Evolutionary conservation across 2,113 vertebrate genomes (phyloP).

Genomic region (Barnardius zonarius): DNA sequence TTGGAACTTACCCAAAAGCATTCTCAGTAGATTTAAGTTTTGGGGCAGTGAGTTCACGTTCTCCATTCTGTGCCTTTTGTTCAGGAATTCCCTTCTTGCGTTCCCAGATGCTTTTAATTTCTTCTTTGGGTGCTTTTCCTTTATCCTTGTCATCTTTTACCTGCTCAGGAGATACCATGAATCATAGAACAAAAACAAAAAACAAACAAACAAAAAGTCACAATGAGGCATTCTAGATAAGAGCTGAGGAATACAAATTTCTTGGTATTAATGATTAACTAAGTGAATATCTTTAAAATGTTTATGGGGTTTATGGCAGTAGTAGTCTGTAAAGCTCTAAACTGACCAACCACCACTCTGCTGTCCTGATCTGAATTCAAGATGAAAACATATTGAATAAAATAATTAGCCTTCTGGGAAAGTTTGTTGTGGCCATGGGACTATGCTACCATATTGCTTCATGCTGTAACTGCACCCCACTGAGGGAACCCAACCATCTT

Average conservation of each 20-base stretch:
- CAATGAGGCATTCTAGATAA: not conserved
- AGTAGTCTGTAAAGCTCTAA: not conserved
- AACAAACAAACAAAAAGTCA: not conserved
- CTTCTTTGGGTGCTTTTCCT: slow-evolving; percentile 73
- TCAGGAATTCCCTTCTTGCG: slow-evolving; percentile 75
- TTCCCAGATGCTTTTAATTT: slow-evolving; percentile 77
- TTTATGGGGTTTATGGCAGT: not conserved
- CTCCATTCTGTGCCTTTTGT: slow-evolving; percentile 86
- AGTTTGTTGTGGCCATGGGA: not conserved
- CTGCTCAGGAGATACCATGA: slow-evolving; percentile 58
- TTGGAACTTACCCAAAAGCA: slow-evolving; percentile 81
- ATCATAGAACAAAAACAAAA: not conserved
- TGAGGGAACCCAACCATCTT: not conserved
- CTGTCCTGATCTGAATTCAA: not conserved
- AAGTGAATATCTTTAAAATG: not conserved
- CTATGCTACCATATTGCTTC: not conserved
- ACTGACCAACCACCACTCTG: not conserved
- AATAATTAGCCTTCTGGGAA: not conserved
- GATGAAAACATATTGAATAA: not conserved
- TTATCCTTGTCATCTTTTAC: slow-evolving; percentile 78
- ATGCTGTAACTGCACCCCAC: not conserved
- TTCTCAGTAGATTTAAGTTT: slow-evolving; percentile 90
- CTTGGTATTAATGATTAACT: not conserved
- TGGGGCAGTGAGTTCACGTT: slow-evolving; percentile 75
- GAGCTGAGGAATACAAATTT: not conserved